Evolutionary conservation across 2,888 invertebrate species (phyloP).

Genomic region (Antheraea assamensis): DNA sequence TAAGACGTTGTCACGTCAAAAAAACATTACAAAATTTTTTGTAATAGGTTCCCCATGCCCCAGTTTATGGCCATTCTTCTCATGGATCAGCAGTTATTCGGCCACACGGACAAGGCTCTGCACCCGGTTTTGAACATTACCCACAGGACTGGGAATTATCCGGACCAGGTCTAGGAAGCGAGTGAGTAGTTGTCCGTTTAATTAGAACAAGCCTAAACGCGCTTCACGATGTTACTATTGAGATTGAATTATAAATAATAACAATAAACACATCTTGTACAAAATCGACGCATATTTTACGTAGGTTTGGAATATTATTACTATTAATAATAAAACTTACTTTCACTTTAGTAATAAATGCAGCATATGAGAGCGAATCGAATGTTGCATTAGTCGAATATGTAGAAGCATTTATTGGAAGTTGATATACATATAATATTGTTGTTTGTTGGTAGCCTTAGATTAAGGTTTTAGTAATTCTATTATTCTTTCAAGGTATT

Average conservation of each 20-base stretch:
- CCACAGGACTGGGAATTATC: constrained; percentile 83
- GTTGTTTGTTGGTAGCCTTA: not conserved
- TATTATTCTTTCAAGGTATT: constrained; percentile 64
- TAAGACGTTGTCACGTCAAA: too few relatives aligned
- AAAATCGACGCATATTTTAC: not conserved
- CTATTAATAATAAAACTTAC: too few relatives aligned
- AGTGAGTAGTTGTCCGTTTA: constrained; percentile 68
- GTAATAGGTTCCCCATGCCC: constrained; percentile 48
- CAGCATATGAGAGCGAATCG: too few relatives aligned
- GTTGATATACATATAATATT: not conserved
- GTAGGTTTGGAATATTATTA: too few relatives aligned
- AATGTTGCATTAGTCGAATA: too few relatives aligned
- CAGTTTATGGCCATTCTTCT: constrained; percentile 44
- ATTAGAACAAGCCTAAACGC: not conserved
- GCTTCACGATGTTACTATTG: not conserved
- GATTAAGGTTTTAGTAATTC: not conserved
- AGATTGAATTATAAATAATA: not conserved
- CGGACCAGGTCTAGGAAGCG: constrained; percentile 84
- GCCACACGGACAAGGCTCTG: constrained; percentile 54
- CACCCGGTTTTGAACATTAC: constrained; percentile 67
- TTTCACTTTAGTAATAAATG: too few relatives aligned
- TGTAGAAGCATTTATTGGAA: too few relatives aligned
- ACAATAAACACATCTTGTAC: not conserved
- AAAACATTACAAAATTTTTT: not conserved
- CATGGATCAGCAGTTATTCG: constrained; percentile 55